Evolutionary conservation across 2,113 vertebrate species (phyloP), one percentile per base, ranked within the genome.

Genomic region (Spea bombifrons): DNA sequence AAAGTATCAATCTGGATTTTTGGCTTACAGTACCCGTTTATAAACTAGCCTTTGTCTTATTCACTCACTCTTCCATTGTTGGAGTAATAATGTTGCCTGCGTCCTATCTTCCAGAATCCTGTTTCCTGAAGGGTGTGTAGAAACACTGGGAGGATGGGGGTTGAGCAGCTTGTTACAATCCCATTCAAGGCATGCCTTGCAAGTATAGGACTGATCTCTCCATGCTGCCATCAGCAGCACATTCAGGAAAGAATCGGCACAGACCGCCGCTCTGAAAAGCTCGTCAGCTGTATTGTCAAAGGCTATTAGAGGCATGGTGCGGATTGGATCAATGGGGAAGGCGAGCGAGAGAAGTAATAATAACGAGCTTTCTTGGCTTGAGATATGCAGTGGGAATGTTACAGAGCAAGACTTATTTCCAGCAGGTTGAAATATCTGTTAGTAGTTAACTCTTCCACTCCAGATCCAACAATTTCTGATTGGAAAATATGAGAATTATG

Each of bases 291-390:
- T 69, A 65, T 81, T 74, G 75, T 47, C 75, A 55, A 15, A 73
- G 30, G 69, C 83, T 79, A 72, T 73, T 63, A 15, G 71, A 49
- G 68, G 43, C 50, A 46, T 65, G 65, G 30, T 48, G 50, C 44
- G 69, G 69, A 79, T 81, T 79, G 75, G 30, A 67, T 76, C 70
- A 61, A 74, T 71, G 30, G 64, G 78, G 65, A 80, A 68, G 70
- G 71, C 66, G 77, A 73, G 76, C 65, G 77, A 66, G 76, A 52
- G 61, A 65, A 64, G 66, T 74, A 71, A 74, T 68, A 80, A 74
- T 68, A 80, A 68, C 67, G 67, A 7, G 8, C 9, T 12, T n/a
- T n/a, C 9, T 74, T 74, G 71, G 50, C 71, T 74, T 15, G 61
- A 61, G 53, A 55, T 73, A n/a, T 59, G 64, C 70, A 9, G 71